Base-by-base conservation (phyloP, 2,888 invertebrate genomes). In the Lampropteryx suffumata region DNA sequence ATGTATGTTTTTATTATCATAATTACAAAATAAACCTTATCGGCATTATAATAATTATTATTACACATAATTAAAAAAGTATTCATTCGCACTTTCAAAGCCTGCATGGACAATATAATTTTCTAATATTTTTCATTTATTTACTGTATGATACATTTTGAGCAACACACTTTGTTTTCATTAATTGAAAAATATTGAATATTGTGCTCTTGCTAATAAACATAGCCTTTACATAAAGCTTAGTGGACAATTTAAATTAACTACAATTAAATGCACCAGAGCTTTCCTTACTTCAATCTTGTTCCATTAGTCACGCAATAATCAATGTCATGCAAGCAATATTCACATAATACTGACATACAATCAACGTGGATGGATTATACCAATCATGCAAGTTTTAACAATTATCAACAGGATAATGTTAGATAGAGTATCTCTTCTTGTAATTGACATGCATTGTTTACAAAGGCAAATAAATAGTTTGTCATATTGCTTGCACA, bases 11-110 rank as follows among this genome's bases (percentile, higher is more conserved):
- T 73, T 79, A 80, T 84, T 79, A 84, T 82, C 80, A 79, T 87
- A 84, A 87, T 88, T 89, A 89, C 84, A 89, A 90, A 88, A 86
- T 87, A 84, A 88, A 77, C 79, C 85, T 84, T 86, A 53, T 73
- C 76, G 82, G 83, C 77, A 71, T 73, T 56, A 59, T 79, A 82
- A 82, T 79, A 79, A 73, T 81, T 71, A 73, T 81, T 71, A 74
- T 82, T 83, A 86, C 78, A 81, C 72, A 79, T 78, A 76, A 71
- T 76, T 73, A 73, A 72, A 69, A 85, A 84, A 80, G 76, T 76
- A 42, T 71, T 70, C 79, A 65, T 76, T 71, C 75, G 64, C 81
- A 79, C 78, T 78, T 73, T 79, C 75, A 68, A 83, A 79, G 81
- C 80, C 79, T 61, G 66, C 71, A 81, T 79, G 80, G 80, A 84